phyloP scores from a whole-genome alignment of 2,797 vertebrate species.

The Epinephelus awoara region DNA sequence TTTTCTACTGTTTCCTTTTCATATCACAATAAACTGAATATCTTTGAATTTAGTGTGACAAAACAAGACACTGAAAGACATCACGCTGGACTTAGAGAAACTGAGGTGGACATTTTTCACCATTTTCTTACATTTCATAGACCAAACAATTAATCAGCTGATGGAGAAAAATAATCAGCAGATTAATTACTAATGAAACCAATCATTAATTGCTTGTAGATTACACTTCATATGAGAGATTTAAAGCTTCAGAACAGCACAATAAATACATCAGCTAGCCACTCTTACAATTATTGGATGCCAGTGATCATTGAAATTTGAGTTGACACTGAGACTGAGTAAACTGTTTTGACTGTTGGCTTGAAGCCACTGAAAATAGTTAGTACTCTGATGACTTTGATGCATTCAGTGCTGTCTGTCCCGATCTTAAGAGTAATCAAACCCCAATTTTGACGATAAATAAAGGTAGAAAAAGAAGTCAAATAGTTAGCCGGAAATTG shows the following conservation, averaged over 20 bases:
- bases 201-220: neutral
- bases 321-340: constrained; percentile 1
- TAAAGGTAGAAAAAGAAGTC: neutral
- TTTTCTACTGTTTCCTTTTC: too few species aligned
- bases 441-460: neutral
- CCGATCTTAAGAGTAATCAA: neutral
- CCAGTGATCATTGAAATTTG: neutral
- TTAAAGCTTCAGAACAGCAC: neutral
- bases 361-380: neutral
- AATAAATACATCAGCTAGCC: neutral
- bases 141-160: too few species aligned
- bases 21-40: too few species aligned
- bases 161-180: too few species aligned
- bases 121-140: too few species aligned
- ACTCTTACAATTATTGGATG: neutral
- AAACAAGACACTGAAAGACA: too few species aligned
- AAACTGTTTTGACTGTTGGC: neutral
- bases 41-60: too few species aligned
- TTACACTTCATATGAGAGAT: neutral
- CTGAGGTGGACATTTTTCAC: too few species aligned
- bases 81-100: too few species aligned
- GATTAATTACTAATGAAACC: neutral
- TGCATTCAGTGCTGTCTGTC: neutral
- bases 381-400: neutral
- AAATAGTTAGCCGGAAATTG: neutral